Conservation (phyloP, 1,140 invertebrate species). For the Drosophila tani region DNA sequence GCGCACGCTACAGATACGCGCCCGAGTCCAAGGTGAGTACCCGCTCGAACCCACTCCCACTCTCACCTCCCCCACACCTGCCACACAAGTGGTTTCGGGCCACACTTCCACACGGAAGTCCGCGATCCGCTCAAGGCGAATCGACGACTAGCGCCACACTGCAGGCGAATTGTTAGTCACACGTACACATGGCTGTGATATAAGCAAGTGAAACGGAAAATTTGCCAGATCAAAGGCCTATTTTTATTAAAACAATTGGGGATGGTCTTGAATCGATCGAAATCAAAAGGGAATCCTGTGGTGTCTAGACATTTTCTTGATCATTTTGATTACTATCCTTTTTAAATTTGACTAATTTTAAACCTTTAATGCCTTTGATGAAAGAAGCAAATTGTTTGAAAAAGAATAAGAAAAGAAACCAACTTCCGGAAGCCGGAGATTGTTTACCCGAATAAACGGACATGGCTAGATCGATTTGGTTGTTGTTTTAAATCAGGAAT, state of each 20-base stretch:
- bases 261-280: neutral
- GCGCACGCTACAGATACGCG: constrained; percentile 91
- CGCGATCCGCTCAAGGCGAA: constrained; percentile 13
- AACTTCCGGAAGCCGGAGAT: no score
- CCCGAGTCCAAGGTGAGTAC: constrained; percentile 91
- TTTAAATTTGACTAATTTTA: no score
- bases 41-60: constrained; percentile 1
- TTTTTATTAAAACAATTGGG: neutral
- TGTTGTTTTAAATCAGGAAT: no score
- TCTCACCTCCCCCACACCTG: neutral
- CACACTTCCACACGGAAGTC: constrained; percentile 35
- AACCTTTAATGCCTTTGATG: no score
- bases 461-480: no score
- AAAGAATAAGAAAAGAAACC: no score
- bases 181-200: neutral
- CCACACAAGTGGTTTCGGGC: constrained; percentile 15
- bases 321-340: no score
- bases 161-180: constrained; percentile 20
- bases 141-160: constrained; percentile 7
- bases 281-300: neutral
- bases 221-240: neutral
- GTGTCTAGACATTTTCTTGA: neutral
- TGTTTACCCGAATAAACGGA: no score
- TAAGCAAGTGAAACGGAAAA: constrained; percentile 20
- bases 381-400: no score